Conservation (phyloP, 2,888 invertebrate genomes). For the Aporophyla lueneburgensis region DNA sequence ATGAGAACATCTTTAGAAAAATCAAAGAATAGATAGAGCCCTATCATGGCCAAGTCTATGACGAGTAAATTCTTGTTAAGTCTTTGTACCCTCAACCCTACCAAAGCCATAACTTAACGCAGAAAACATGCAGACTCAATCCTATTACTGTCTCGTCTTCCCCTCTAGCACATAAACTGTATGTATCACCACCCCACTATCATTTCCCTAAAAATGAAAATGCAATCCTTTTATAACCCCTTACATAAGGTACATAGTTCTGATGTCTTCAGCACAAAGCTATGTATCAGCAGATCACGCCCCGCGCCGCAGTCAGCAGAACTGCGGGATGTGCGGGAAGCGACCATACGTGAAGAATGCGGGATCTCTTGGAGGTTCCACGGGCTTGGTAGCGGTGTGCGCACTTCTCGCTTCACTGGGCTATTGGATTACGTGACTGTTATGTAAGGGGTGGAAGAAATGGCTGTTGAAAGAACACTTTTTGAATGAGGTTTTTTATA, state of each 20-base stretch:
- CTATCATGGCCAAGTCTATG: background rate
- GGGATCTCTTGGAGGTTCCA: slow-evolving; percentile 14
- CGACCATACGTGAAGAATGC: slow-evolving; percentile 39
- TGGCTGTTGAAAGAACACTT: no score
- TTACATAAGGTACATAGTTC: slow-evolving; percentile 4
- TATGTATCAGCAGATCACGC: slow-evolving; percentile 45
- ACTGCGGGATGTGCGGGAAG: slow-evolving; percentile 5
- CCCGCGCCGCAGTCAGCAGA: slow-evolving; percentile 42
- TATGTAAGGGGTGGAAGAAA: slow-evolving; percentile 7
- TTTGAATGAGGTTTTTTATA: background rate
- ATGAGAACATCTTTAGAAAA: no score
- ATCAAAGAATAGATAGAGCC: no score
- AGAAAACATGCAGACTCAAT: background rate
- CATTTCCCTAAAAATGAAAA: slow-evolving; percentile 21
- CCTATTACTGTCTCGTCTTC: background rate
- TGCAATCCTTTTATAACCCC: slow-evolving; percentile 24
- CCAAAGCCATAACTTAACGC: background rate
- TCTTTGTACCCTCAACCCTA: background rate
- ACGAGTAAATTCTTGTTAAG: background rate
- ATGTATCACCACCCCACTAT: slow-evolving; percentile 32
- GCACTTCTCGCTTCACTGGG: slow-evolving; percentile 45
- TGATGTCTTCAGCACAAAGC: slow-evolving; percentile 1
- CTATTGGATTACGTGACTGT: slow-evolving; percentile 28
- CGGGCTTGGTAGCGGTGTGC: slow-evolving; percentile 10
- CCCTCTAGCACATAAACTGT: slow-evolving; percentile 14